These are phyloP conservation scores for Heterocephalus glaber DNA, from an alignment of 2,113 vertebrate genomes.

Conservation along the genomic window DNA sequence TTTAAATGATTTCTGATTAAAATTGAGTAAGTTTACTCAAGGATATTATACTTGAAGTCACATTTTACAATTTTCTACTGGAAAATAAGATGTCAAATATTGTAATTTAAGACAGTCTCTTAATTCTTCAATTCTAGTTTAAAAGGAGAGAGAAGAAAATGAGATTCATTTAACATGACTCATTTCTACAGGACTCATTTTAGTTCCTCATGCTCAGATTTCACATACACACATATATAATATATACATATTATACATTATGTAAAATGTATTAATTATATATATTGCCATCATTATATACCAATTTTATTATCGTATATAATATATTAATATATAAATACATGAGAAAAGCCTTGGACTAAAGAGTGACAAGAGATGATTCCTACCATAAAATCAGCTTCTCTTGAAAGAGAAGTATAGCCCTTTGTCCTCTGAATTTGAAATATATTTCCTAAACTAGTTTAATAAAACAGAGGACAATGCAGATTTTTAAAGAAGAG, in stretches of 20 bases:
- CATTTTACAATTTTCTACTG: background rate
- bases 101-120: background rate
- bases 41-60: background rate
- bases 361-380: background rate
- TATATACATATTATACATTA: no score
- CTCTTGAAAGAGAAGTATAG: background rate
- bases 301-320: background rate
- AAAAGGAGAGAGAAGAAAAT: background rate
- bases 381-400: background rate
- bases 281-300: no score
- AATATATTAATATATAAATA: background rate
- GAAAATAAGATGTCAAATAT: background rate
- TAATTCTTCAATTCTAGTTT: background rate
- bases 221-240: background rate
- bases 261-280: no score
- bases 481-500: background rate
- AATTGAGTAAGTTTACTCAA: background rate
- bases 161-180: background rate
- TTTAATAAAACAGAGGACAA: background rate
- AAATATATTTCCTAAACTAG: background rate
- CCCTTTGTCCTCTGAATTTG: background rate
- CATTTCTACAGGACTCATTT: background rate
- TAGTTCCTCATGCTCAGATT: background rate
- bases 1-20: background rate
- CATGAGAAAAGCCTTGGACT: background rate